These are phyloP conservation scores for Peucedramus taeniatus DNA, from an alignment of 2,113 vertebrate genomes.

Conservation along the genomic window DNA sequence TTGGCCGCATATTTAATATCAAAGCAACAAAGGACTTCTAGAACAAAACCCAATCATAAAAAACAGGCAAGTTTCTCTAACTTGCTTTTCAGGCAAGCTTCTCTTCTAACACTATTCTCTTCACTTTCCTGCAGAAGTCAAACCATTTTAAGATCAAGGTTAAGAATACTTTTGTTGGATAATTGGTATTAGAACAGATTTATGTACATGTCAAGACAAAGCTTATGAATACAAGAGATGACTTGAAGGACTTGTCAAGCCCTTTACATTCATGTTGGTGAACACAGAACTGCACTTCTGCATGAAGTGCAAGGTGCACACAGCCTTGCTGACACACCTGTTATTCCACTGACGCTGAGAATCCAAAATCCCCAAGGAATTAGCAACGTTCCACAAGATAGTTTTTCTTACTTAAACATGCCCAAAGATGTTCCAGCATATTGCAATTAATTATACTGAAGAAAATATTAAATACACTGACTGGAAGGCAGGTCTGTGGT, in stretches of 20 bases:
- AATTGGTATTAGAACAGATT: not conserved
- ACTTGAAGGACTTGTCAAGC: not conserved
- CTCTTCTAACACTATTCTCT: not conserved
- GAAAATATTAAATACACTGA: not conserved
- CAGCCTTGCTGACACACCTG: not conserved
- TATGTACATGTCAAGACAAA: not conserved
- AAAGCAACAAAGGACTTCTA: not conserved
- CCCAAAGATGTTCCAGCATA: not conserved
- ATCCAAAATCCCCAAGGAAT: not conserved
- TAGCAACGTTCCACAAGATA: not conserved
- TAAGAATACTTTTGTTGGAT: not conserved
- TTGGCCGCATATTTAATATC: not conserved
- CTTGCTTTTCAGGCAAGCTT: not conserved
- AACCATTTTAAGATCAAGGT: not conserved
- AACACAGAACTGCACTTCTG: not conserved
- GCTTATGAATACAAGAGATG: not conserved
- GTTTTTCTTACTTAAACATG: not conserved
- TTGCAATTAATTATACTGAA: not conserved
- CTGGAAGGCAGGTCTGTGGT: not conserved
- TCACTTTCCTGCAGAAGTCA: not conserved
- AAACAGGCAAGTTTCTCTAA: not conserved
- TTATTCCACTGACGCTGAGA: not conserved
- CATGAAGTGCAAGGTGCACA: not conserved
- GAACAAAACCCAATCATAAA: not conserved
- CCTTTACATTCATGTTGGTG: accelerated